Conservation (phyloP, 2,888 invertebrate species). For the Dorcus hopei region DNA sequence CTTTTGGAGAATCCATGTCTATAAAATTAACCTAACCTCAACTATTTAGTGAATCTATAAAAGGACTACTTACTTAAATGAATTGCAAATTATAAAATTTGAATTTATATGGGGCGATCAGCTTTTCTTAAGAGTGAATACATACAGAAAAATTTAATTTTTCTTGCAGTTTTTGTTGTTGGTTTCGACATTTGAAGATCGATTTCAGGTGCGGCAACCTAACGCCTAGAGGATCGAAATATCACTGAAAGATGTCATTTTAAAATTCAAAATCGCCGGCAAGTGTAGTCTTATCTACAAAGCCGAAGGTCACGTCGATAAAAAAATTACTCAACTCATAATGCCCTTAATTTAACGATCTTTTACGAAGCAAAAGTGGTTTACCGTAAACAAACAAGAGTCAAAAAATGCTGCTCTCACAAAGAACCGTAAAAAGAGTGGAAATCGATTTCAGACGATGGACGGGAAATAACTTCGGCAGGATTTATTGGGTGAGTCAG, state of each 20-base stretch:
- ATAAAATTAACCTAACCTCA: neutral
- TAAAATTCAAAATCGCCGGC: neutral
- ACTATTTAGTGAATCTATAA: neutral
- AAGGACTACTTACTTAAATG: neutral
- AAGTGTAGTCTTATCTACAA: neutral
- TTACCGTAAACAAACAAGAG: no score
- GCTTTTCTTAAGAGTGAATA: constrained; percentile 17
- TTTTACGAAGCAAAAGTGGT: no score
- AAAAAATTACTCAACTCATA: neutral
- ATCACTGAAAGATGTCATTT: neutral
- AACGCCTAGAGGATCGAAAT: neutral
- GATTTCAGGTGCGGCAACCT: neutral
- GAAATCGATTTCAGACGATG: no score
- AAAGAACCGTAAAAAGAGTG: no score
- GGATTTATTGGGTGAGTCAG: no score
- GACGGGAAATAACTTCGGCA: no score
- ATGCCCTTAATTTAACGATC: no score
- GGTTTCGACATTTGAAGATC: constrained; percentile 1
- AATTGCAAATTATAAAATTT: constrained; percentile 7
- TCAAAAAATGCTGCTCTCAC: no score
- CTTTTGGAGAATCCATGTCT: constrained; percentile 13
- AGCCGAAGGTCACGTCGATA: neutral
- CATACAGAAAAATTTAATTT: neutral
- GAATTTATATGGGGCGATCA: constrained; percentile 3
- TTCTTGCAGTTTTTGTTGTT: neutral